phyloP scores from a whole-genome alignment of 2,888 invertebrate genomes.

The Mythimna pallens region DNA sequence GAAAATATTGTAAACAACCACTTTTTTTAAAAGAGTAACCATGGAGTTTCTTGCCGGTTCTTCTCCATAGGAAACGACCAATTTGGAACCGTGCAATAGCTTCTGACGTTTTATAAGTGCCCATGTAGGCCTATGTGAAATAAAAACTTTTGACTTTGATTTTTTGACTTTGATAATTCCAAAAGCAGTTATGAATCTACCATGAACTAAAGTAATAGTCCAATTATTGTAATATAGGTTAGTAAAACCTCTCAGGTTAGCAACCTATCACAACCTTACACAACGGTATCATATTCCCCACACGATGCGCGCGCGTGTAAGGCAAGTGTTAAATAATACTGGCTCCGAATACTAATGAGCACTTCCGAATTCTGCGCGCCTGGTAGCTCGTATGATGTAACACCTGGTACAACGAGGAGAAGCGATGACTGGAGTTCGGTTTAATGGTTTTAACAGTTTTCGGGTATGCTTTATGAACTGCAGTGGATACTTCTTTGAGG shows the following conservation, averaged over 20 bases:
- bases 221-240: conserved; percentile 11
- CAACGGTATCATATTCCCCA: conserved; percentile 36
- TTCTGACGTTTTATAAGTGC: too few relatives aligned
- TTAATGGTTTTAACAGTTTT: background rate
- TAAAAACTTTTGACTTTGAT: too few relatives aligned
- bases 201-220: background rate
- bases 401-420: conserved; percentile 1
- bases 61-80: too few relatives aligned
- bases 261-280: conserved; percentile 33
- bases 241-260: conserved; percentile 22
- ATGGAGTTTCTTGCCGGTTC: too few relatives aligned
- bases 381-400: conserved; percentile 53
- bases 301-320: conserved; percentile 47
- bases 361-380: conserved; percentile 56
- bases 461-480: background rate
- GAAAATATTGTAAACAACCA: too few relatives aligned
- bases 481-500: background rate
- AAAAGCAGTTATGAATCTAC: too few relatives aligned
- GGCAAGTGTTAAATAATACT: conserved; percentile 55
- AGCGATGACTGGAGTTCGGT: background rate
- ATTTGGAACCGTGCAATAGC: too few relatives aligned
- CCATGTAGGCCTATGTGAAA: too few relatives aligned
- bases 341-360: conserved; percentile 47
- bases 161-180: too few relatives aligned
- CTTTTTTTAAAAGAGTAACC: too few relatives aligned